Base-by-base conservation (phyloP, 2,888 invertebrate species). In the Eupithecia tripunctaria region DNA sequence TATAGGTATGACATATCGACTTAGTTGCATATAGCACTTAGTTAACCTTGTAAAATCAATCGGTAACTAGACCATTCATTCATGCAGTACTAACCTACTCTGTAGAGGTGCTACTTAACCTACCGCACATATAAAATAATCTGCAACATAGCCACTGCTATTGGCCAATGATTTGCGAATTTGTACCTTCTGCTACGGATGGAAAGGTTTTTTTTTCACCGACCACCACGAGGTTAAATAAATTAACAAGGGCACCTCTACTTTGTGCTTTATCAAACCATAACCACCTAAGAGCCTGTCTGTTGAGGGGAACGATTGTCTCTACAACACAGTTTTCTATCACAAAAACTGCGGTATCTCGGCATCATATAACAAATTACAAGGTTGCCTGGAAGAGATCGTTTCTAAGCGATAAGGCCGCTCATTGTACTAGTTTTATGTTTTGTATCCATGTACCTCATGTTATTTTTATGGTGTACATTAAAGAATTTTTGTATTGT, bases 61-160 rank as follows among this genome's bases (percentile, higher is more conserved):
- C 56, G 56, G 5, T 25, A 56, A 56, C 25, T 56, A 25, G 56
- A 56, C 56, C 56, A 56, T 56, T 51, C 2, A 51, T 51, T 21
- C 21, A 56, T 56, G 56, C 56, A 56, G 21, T 56, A 56, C 56
- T 56, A 56, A 56, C 56, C 56, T 56, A 56, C 56, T 14, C 25
- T 56, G 56, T 56, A 25, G 56, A 56, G 8, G 21, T 36, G 21
- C 51, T 51, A 51, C 1, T 10, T 6, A 21, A 51, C 51, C n/a
- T 47, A 47, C n/a, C 47, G 47, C 47, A 47, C 14, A n/a, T 10
- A 8, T 47, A 47, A n/a, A 47, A 43, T 18, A 43, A 43, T 14
- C 41, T 41, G n/a, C 47, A 51, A 51, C 10, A 51, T 51, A 51
- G n/a, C 47, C 43, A 43, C 43, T n/a, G 47, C n/a, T 10, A 1